Conservation (phyloP, 2,113 vertebrate species). For the Larimichthys crocea region DNA sequence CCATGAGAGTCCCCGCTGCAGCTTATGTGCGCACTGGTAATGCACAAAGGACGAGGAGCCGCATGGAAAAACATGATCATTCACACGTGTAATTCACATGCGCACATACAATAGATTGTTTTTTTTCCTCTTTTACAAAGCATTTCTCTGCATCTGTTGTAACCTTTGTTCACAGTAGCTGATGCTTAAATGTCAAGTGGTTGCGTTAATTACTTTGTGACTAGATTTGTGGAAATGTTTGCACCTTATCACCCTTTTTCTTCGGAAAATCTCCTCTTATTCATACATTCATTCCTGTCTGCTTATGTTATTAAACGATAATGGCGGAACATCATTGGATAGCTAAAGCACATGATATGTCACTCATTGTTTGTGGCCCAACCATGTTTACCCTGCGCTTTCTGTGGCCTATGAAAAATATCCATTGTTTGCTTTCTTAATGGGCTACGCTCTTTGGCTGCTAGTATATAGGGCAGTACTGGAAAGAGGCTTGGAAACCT, state of each 20-base stretch:
- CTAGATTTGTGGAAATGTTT: constrained; percentile 39
- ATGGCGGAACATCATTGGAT: constrained; percentile 6
- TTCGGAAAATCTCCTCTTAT: background rate
- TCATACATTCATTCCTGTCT: background rate
- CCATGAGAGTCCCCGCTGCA: constrained; percentile 14
- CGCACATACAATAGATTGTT: constrained; percentile 5
- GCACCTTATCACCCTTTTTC: background rate
- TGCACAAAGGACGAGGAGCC: constrained; percentile 10
- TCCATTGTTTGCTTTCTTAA: constrained; percentile 83
- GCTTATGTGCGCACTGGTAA: constrained; percentile 21
- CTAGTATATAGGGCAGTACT: constrained; percentile 49
- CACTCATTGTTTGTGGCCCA: constrained; percentile 45
- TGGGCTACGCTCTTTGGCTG: constrained; percentile 75
- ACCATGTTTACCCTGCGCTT: constrained; percentile 48
- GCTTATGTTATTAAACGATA: constrained; percentile 22
- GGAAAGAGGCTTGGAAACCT: constrained; percentile 73
- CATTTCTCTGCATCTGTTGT: constrained; percentile 18
- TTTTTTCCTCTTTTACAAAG: background rate
- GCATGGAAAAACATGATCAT: constrained; percentile 50
- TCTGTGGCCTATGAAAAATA: constrained; percentile 67
- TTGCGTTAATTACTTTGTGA: constrained; percentile 17
- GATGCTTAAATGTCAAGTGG: constrained; percentile 40
- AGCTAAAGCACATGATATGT: constrained; percentile 11
- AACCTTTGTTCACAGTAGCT: constrained; percentile 38
- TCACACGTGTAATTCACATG: constrained; percentile 14